Percentiles rank a stretch among this genome's conserved stretches.
Conservation (phyloP, 1,140 invertebrate genomes). For the Drosophila dunni region DNA sequence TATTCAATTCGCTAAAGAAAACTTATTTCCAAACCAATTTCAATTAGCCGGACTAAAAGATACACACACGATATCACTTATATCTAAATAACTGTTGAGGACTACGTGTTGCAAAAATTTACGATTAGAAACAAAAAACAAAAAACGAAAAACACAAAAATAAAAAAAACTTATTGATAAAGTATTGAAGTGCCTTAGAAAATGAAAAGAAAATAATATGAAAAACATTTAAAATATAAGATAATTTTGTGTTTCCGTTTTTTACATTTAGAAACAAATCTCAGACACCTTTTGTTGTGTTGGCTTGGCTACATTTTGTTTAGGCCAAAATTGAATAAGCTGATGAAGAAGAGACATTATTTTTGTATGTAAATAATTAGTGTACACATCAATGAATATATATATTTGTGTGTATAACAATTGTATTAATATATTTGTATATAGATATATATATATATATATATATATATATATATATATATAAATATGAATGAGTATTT, state of each 20-base stretch:
- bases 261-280: conserved; percentile 43
- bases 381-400: conserved; percentile 17
- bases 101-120: conserved; percentile 34
- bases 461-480: conserved; percentile 41
- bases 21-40: conserved; percentile 22
- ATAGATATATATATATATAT: conserved; percentile 37
- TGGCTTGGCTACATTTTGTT: conserved; percentile 49
- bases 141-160: conserved; percentile 33
- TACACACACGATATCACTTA: conserved; percentile 44
- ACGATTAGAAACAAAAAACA: conserved; percentile 23
- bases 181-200: conserved; percentile 80
- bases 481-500: conserved; percentile 24
- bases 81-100: conserved; percentile 43
- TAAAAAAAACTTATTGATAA: conserved; percentile 58
- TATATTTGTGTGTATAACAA: conserved; percentile 20
- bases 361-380: conserved; percentile 68
- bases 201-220: conserved; percentile 24
- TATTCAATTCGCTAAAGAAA: conserved; percentile 36
- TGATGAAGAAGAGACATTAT: conserved; percentile 46
- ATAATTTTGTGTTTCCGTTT: conserved; percentile 37
- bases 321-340: conserved; percentile 36
- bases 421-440: conserved; percentile 51
- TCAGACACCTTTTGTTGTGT: conserved; percentile 54
- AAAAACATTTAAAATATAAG: conserved; percentile 6
- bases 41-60: conserved; percentile 44